These are phyloP conservation scores for Tetramorium simillimum DNA, from an alignment of 1,140 invertebrate species.

Conservation along the genomic window DNA sequence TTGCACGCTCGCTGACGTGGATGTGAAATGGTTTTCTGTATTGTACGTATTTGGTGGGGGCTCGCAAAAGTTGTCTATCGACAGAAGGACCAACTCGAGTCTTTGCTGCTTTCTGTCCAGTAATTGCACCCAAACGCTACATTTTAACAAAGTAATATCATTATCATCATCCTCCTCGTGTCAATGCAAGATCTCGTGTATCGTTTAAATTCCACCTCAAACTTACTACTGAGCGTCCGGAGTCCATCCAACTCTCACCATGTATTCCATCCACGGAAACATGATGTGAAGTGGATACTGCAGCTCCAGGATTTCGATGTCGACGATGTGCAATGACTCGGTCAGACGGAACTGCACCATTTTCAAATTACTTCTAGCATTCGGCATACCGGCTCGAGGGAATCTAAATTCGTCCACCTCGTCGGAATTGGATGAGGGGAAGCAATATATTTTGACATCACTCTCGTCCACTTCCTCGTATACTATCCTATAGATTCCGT, in stretches of 20 bases:
- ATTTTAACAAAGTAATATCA: conserved; percentile 66
- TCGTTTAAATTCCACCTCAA: background rate
- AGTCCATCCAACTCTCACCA: conserved; percentile 97
- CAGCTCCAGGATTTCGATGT: conserved; percentile 90
- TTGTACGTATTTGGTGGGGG: conserved; percentile 87
- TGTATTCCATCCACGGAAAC: conserved; percentile 97
- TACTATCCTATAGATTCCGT: conserved; percentile 94
- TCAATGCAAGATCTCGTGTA: background rate
- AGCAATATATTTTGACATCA: conserved; percentile 96
- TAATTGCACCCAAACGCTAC: conserved; percentile 95
- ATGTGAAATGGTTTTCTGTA: conserved; percentile 84
- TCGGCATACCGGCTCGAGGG: conserved; percentile 95
- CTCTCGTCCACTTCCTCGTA: conserved; percentile 99
- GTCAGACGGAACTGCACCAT: conserved; percentile 93
- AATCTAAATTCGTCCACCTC: conserved; percentile 97
- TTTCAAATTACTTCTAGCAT: conserved; percentile 95
- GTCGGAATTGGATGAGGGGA: conserved; percentile 92
- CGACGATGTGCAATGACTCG: conserved; percentile 88
- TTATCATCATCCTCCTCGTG: background rate
- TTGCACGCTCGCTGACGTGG: conserved; percentile 86
- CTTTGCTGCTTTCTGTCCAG: conserved; percentile 94
- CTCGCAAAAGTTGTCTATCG: conserved; percentile 90
- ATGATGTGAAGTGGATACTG: conserved; percentile 90
- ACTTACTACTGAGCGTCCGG: conserved; percentile 94
- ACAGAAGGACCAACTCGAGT: conserved; percentile 91